These are phyloP conservation scores for Sphaerodactylus townsendi DNA, from an alignment of 2,113 vertebrate genomes.

Conservation along the genomic window DNA sequence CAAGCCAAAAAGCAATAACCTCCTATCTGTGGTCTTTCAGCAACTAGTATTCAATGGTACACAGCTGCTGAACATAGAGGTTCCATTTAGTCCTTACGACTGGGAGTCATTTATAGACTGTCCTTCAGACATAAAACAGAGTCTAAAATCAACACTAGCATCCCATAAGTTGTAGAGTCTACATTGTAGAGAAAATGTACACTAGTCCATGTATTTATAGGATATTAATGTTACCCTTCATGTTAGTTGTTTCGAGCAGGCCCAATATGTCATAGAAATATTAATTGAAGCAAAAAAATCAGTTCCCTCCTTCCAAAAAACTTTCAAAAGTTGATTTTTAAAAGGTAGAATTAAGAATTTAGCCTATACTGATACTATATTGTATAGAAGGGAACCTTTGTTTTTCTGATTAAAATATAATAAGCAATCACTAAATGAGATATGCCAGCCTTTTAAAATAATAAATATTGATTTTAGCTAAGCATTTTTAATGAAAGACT, in stretches of 20 bases:
- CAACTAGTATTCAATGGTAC: no score
- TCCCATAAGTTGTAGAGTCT: not conserved
- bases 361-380: not conserved
- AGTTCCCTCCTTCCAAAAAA: not conserved
- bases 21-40: no score
- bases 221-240: not conserved
- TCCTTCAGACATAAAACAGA: not conserved
- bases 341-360: not conserved
- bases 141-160: no score
- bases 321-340: not conserved
- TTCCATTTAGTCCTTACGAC: no score
- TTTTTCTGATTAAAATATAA: not conserved
- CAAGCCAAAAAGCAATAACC: no score
- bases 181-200: not conserved
- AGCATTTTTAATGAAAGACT: slow-evolving; percentile 62
- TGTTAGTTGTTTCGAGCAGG: not conserved
- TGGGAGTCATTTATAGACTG: not conserved
- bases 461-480: slow-evolving; percentile 64
- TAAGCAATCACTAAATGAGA: slow-evolving; percentile 24
- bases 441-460: slow-evolving; percentile 22
- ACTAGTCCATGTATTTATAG: not conserved
- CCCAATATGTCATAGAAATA: accelerated
- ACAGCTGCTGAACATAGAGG: no score
- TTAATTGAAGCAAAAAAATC: not conserved
- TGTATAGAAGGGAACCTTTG: not conserved